Evolutionary conservation across 2,888 invertebrate species (phyloP).

Genomic region (Brachycybe producta): DNA sequence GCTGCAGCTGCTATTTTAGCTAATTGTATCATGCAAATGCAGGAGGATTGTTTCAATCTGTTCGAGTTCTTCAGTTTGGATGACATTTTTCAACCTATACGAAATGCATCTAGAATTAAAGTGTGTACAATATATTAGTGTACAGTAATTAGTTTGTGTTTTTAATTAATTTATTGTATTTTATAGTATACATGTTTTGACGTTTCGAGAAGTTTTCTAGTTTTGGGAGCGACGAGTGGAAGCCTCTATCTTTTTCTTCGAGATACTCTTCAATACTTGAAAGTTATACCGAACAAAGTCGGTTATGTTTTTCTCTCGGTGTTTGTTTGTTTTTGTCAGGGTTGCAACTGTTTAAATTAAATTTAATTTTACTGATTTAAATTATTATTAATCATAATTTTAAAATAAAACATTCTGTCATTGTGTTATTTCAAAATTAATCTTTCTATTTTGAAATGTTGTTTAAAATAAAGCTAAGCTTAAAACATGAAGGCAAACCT

Average conservation of each 20-base stretch:
- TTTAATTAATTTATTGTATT: background rate
- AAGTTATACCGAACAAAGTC: conserved; percentile 18
- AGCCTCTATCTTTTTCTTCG: conserved; percentile 23
- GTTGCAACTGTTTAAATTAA: too few relatives aligned
- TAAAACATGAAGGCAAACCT: too few relatives aligned
- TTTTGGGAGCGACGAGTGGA: conserved; percentile 25
- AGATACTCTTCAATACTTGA: conserved; percentile 17
- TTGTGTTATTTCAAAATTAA: too few relatives aligned
- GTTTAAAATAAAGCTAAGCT: background rate
- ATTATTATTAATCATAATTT: too few relatives aligned
- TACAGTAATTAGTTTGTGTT: background rate
- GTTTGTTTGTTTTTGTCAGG: background rate
- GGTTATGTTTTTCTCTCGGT: background rate
- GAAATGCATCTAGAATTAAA: conserved; percentile 15
- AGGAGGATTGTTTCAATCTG: conserved; percentile 12
- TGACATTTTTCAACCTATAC: conserved; percentile 16
- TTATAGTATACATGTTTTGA: conserved; percentile 25
- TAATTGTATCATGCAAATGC: too few relatives aligned
- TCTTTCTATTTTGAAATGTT: background rate
- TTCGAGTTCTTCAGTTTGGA: conserved; percentile 9
- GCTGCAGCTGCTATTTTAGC: too few relatives aligned
- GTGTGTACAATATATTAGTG: conserved; percentile 1
- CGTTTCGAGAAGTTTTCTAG: conserved; percentile 22
- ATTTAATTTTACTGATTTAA: too few relatives aligned
- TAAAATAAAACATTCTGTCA: too few relatives aligned